Evolutionary conservation across 2,888 invertebrate species (phyloP).

Genomic region (Dione juno): DNA sequence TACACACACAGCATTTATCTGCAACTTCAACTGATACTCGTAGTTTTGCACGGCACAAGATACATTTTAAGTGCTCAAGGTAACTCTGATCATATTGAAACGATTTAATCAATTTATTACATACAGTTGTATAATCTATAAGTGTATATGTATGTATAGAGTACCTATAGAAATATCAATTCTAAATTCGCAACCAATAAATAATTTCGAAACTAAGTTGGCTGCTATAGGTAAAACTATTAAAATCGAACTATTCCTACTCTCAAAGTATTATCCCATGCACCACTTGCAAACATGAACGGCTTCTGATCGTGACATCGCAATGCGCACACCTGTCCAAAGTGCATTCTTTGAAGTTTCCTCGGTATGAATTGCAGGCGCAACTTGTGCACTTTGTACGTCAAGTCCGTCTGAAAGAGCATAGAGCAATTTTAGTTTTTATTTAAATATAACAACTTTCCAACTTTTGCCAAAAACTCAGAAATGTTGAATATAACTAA

Average conservation of each 20-base stretch:
- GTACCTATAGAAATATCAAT: too few species aligned
- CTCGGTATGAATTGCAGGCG: conserved; percentile 74
- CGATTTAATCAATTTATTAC: too few species aligned
- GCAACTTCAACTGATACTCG: too few species aligned
- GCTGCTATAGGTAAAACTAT: not conserved
- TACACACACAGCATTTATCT: too few species aligned
- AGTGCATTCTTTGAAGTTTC: conserved; percentile 75
- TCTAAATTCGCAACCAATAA: not conserved
- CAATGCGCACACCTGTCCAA: conserved; percentile 72
- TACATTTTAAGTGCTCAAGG: too few species aligned
- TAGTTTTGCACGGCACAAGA: too few species aligned
- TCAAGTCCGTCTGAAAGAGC: conserved; percentile 56
- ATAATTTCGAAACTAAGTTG: too few species aligned
- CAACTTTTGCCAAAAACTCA: not conserved
- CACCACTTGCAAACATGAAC: conserved; percentile 76
- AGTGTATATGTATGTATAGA: too few species aligned
- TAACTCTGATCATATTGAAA: too few species aligned
- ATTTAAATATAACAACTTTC: not conserved
- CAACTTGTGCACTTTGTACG: conserved; percentile 75
- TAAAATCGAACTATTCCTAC: conserved; percentile 54
- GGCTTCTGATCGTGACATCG: conserved; percentile 73
- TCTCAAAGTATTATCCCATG: conserved; percentile 83
- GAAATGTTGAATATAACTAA: not conserved
- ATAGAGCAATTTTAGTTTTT: conserved; percentile 18
- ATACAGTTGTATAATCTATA: too few species aligned